Evolutionary conservation across 2,797 vertebrate genomes (phyloP).

Genomic region (Siniperca scherzeri): DNA sequence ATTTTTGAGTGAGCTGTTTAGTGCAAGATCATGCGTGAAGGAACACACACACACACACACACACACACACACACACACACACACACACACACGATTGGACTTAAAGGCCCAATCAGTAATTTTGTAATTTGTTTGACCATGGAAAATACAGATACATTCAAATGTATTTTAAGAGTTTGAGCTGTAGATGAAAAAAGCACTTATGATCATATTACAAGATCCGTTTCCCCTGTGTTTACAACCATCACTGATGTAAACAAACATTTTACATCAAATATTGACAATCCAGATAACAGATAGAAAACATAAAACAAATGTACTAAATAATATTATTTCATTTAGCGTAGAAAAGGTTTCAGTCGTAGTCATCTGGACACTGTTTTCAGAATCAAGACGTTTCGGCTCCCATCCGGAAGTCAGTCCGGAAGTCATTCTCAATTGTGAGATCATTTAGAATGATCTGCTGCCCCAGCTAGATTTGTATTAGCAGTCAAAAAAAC

Average conservation of each 20-base stretch:
- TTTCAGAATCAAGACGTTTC: too few species aligned
- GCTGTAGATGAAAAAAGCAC: not conserved
- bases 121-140: not conserved
- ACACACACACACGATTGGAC: not conserved
- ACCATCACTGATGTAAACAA: not conserved
- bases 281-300: not conserved
- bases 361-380: too few species aligned
- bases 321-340: not conserved
- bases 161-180: not conserved
- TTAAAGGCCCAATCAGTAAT: not conserved
- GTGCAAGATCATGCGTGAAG: slow-evolving; percentile 26
- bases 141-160: not conserved
- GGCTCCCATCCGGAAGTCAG: too few species aligned
- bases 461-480: not conserved
- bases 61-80: slow-evolving; percentile 16
- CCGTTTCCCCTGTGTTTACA: not conserved
- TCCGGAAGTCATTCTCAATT: too few species aligned
- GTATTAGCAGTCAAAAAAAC: not conserved
- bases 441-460: not conserved
- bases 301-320: not conserved
- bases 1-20: slow-evolving; percentile 40
- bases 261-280: not conserved
- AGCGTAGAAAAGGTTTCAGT: too few species aligned
- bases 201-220: not conserved
- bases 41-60: slow-evolving; percentile 32